Percentiles rank a stretch among this genome's conserved stretches.
Evolutionary conservation across 2,888 invertebrate genomes (phyloP).

Genomic region (Eupithecia subumbrata): DNA sequence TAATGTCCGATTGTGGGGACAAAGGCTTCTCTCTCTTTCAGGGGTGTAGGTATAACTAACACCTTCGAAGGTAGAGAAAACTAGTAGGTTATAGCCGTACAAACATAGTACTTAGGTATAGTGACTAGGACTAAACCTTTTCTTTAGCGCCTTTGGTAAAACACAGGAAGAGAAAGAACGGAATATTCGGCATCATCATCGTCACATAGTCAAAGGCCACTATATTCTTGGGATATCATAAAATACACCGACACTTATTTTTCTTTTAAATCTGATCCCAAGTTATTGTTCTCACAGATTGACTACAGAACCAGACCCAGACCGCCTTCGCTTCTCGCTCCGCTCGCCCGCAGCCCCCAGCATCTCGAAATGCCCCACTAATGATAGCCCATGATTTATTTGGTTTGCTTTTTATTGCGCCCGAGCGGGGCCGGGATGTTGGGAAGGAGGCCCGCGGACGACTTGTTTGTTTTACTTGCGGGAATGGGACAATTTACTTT

Average conservation of each 20-base stretch:
- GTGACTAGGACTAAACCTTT: not conserved
- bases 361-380: conserved; percentile 61
- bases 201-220: not conserved
- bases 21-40: not conserved
- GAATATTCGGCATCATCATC: not conserved
- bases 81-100: not conserved
- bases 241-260: not conserved
- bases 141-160: not conserved
- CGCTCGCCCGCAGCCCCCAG: conserved; percentile 40
- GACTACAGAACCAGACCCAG: not conserved
- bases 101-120: not conserved
- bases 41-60: not conserved
- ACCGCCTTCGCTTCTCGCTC: conserved; percentile 27
- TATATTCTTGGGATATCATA: not conserved
- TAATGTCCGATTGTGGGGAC: not conserved
- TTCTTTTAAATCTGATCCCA: not conserved
- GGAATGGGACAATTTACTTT: conserved; percentile 24
- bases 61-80: not conserved
- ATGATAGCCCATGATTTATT: conserved; percentile 81
- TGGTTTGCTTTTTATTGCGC: conserved; percentile 74
- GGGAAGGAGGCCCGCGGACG: conserved; percentile 56
- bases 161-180: not conserved
- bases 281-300: not conserved
- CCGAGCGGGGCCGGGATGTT: conserved; percentile 56
- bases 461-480: conserved; percentile 41